Percentiles rank a stretch among this genome's conserved stretches.
phyloP scores from a whole-genome alignment of 2,113 vertebrate species.

The Xenotilapia flavipinnis region DNA sequence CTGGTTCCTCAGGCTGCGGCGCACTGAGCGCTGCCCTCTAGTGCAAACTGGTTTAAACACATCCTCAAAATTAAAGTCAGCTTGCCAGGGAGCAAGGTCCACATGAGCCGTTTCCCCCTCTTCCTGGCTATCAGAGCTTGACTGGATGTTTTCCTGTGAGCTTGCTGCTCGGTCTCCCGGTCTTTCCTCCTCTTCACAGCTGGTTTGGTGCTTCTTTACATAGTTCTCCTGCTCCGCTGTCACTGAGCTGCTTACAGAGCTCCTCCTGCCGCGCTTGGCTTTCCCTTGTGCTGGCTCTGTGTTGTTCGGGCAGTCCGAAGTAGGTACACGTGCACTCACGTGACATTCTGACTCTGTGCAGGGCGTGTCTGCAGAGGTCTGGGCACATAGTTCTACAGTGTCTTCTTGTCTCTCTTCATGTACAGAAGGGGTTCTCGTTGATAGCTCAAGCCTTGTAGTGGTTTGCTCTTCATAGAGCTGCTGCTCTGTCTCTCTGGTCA shows the following conservation, averaged over 20 bases:
- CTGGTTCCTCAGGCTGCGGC: slow-evolving; percentile 72
- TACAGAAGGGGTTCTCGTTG: background rate
- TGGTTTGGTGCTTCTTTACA: background rate
- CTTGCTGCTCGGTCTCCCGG: background rate
- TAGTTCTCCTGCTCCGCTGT: background rate
- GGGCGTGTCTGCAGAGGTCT: background rate
- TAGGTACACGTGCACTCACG: background rate
- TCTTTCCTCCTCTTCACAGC: background rate
- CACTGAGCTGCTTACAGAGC: background rate
- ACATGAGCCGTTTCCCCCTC: background rate
- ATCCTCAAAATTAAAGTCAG: slow-evolving; percentile 67
- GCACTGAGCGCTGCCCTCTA: slow-evolving; percentile 59
- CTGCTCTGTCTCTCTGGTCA: background rate
- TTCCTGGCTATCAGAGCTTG: background rate
- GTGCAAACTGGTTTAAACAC: slow-evolving; percentile 55
- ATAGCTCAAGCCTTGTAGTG: background rate
- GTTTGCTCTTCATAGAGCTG: background rate
- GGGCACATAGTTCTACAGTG: background rate
- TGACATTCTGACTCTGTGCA: background rate
- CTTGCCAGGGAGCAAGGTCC: slow-evolving; percentile 55
- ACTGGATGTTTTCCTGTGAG: background rate
- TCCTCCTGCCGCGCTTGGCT: background rate
- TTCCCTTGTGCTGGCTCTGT: background rate
- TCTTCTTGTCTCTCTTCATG: background rate
- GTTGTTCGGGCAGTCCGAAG: background rate